Evolutionary conservation across 2,888 invertebrate species (phyloP).

Genomic region (Diaprepes abbreviatus): DNA sequence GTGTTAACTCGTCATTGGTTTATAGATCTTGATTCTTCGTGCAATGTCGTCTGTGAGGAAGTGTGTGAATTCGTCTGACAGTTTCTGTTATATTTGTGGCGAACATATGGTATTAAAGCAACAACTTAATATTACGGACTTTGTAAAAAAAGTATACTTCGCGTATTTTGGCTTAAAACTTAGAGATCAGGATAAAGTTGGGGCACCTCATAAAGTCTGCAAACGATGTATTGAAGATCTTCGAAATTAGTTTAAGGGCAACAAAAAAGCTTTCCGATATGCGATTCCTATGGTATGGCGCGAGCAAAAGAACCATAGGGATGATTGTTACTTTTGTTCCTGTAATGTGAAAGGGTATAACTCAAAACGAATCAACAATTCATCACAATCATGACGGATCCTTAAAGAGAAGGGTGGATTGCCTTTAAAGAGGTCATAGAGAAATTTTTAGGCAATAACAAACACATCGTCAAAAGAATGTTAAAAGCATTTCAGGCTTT

Average conservation of each 20-base stretch:
- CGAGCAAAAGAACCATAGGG: conserved; percentile 23
- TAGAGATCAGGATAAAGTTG: conserved; percentile 51
- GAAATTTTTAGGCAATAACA: too few relatives aligned
- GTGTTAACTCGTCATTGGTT: background rate
- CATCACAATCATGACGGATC: conserved; percentile 2
- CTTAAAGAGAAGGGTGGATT: too few relatives aligned
- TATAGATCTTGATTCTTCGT: background rate
- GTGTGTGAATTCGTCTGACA: too few relatives aligned
- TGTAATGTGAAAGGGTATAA: background rate
- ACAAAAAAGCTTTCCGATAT: conserved; percentile 47
- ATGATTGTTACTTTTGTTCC: conserved; percentile 18
- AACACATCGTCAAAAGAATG: too few relatives aligned
- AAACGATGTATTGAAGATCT: conserved; percentile 49
- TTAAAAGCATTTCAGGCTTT: too few relatives aligned
- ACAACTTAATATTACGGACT: background rate
- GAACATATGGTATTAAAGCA: too few relatives aligned
- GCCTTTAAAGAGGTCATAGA: too few relatives aligned
- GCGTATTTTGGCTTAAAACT: conserved; percentile 52
- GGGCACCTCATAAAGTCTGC: conserved; percentile 50
- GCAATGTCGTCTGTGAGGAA: too few relatives aligned
- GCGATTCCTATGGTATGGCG: conserved; percentile 46
- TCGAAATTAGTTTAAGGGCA: conserved; percentile 50
- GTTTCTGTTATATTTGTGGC: too few relatives aligned
- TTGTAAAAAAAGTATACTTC: conserved; percentile 48
- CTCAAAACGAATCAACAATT: conserved; percentile 4